These are phyloP conservation scores for Whitmania pigra DNA, from an alignment of 1,140 invertebrate species.

Conservation along the genomic window DNA sequence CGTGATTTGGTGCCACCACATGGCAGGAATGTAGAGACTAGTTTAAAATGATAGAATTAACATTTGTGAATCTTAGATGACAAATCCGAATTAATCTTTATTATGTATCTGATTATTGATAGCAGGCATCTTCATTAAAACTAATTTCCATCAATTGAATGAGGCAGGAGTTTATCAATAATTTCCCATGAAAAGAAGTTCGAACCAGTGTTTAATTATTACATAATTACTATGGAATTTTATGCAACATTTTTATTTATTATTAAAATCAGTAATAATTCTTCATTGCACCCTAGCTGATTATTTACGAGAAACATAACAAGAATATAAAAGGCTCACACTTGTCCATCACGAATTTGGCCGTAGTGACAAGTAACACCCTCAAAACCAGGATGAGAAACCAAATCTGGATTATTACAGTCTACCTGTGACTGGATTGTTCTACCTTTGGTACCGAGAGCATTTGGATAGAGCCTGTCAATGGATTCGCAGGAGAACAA, in stretches of 20 bases:
- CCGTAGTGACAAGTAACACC: slow-evolving; percentile 26
- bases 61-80: too few relatives aligned
- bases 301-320: not conserved
- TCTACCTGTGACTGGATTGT: slow-evolving; percentile 29
- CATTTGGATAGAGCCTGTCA: slow-evolving; percentile 26
- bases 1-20: slow-evolving; percentile 31
- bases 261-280: not conserved
- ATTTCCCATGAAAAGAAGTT: too few relatives aligned
- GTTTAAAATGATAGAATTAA: not conserved
- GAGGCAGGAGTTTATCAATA: too few relatives aligned
- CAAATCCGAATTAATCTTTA: too few relatives aligned
- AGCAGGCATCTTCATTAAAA: too few relatives aligned
- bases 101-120: too few relatives aligned
- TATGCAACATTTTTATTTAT: not conserved
- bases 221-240: too few relatives aligned
- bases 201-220: too few relatives aligned
- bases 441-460: slow-evolving; percentile 27
- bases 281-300: not conserved
- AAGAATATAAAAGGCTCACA: slow-evolving; percentile 20
- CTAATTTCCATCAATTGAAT: too few relatives aligned
- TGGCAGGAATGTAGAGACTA: slow-evolving; percentile 29
- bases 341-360: slow-evolving; percentile 24
- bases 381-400: slow-evolving; percentile 23
- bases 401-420: slow-evolving; percentile 25
- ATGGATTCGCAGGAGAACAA: slow-evolving; percentile 27